Evolutionary conservation across 2,113 vertebrate species (phyloP).

Genomic region (Pholis gunnellus): DNA sequence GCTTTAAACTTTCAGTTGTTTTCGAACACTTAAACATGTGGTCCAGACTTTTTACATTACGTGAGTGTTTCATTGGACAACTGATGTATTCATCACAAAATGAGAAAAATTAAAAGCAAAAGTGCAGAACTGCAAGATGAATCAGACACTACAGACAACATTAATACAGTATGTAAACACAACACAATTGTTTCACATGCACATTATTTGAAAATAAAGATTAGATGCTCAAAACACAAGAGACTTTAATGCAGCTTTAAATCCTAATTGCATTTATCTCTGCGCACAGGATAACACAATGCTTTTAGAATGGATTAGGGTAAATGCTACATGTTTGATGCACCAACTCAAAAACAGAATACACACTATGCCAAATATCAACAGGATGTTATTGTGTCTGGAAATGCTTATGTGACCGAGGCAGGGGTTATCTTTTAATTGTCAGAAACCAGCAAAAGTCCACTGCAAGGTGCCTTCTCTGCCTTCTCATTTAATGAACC

Average conservation of each 20-base stretch:
- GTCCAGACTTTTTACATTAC: background rate
- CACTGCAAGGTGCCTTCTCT: background rate
- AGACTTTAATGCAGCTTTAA: constrained; percentile 9
- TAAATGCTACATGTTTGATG: background rate
- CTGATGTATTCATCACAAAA: background rate
- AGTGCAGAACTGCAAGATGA: background rate
- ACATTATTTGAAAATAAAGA: too few relatives aligned
- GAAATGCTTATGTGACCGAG: background rate
- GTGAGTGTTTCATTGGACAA: background rate
- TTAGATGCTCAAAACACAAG: too few relatives aligned
- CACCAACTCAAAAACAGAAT: background rate
- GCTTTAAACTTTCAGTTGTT: background rate
- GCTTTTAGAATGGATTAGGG: background rate
- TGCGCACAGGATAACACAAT: background rate
- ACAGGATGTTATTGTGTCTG: constrained; percentile 6
- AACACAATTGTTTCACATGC: constrained; percentile 2
- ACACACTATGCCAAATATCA: background rate
- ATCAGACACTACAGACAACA: background rate
- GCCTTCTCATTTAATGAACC: constrained; percentile 37
- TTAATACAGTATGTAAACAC: background rate
- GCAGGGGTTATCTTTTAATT: background rate
- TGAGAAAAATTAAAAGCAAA: background rate
- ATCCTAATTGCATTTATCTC: constrained; percentile 11
- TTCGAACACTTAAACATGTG: background rate
- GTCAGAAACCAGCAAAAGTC: background rate